A percentile compares a stretch with the other conserved stretches of the same genome.
phyloP scores from a whole-genome alignment of 2,797 vertebrate genomes.

The Mus caroli region DNA sequence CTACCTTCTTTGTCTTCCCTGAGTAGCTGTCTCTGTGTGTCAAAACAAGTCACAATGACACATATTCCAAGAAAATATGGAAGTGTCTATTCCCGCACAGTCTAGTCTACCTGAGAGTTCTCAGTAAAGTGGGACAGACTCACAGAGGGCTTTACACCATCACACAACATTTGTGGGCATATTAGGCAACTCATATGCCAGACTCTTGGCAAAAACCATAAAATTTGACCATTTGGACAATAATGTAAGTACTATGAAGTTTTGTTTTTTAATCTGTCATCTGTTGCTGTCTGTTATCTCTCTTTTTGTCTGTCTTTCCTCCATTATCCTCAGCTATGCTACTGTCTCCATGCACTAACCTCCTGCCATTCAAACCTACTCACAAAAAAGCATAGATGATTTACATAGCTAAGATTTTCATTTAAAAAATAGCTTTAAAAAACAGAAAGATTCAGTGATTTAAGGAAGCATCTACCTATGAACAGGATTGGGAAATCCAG shows the following conservation, averaged over 20 bases:
- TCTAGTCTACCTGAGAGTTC: background rate
- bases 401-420: background rate
- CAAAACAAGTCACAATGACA: background rate
- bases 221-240: background rate
- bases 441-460: background rate
- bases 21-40: background rate
- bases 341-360: background rate
- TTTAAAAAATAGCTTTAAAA: background rate
- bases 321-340: background rate
- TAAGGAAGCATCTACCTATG: background rate
- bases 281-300: background rate
- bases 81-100: background rate
- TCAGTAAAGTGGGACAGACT: background rate
- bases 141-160: background rate
- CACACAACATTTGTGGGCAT: background rate
- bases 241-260: background rate
- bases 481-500: background rate
- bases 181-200: background rate
- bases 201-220: background rate
- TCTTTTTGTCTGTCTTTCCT: background rate
- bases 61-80: background rate
- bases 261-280: background rate
- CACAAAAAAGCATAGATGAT: background rate
- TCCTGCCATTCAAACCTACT: background rate
- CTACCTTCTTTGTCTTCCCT: background rate